Percentiles rank a stretch among this genome's conserved stretches.
Evolutionary conservation across 2,797 vertebrate species (phyloP).

Genomic region (Buceros bicornis): DNA sequence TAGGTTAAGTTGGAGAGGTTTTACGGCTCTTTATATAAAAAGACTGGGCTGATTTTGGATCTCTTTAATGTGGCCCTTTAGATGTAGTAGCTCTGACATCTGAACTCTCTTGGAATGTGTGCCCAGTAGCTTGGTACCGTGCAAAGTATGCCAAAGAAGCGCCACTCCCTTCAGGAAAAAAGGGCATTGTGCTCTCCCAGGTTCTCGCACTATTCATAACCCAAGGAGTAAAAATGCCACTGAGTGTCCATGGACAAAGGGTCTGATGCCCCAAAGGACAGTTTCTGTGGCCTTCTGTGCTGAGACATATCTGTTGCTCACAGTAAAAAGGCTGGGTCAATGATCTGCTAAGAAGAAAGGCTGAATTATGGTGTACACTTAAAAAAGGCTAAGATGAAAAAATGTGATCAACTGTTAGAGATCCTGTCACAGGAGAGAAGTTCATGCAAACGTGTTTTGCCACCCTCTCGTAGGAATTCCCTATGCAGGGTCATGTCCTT

Average conservation of each 20-base stretch:
- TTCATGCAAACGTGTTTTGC: not conserved
- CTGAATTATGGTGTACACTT: not conserved
- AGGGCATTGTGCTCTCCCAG: not conserved
- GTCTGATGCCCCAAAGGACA: not conserved
- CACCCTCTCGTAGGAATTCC: not conserved
- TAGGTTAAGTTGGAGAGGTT: constrained; percentile 53
- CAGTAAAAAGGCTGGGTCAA: not conserved
- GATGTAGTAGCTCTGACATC: constrained; percentile 58
- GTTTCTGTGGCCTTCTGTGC: not conserved
- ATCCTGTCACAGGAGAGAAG: not conserved
- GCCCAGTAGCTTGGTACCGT: not conserved
- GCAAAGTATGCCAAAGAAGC: constrained; percentile 37
- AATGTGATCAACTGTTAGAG: not conserved
- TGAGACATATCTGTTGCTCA: not conserved
- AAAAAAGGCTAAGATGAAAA: not conserved
- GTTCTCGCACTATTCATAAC: not conserved
- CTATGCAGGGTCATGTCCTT: not conserved
- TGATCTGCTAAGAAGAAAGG: not conserved
- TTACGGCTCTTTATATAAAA: constrained; percentile 58
- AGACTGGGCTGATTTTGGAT: constrained; percentile 47
- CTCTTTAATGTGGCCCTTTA: constrained; percentile 52
- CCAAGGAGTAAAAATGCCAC: not conserved
- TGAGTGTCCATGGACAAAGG: not conserved
- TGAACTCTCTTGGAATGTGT: not conserved
- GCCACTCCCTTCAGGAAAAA: not conserved